Evolutionary conservation across 2,888 invertebrate species (phyloP), one percentile per base, ranked within the genome.

Genomic region (Listrodromus nycthemerus): DNA sequence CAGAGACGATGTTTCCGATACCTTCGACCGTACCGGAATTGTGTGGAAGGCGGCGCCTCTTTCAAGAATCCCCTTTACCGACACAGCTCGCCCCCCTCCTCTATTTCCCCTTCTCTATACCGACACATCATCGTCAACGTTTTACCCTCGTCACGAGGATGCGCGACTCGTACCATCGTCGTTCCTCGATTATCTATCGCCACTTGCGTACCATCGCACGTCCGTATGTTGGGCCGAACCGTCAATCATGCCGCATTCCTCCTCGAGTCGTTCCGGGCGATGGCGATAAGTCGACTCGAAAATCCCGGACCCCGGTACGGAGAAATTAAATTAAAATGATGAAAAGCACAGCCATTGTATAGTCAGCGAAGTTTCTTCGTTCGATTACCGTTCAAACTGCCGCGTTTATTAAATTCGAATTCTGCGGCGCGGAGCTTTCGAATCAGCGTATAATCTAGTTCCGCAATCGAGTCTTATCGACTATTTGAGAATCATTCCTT

Each of bases 21-120:
- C 50, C 33, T 48, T 33, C 19, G 48, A 75, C 24, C 37, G 21
- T 33, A 50, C 63, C 21, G 33, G 65, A 50, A 75, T 75, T 65
- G 65, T 65, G 65, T 52, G 50, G 37, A 65, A 65, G 74, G 65
- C 74, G 74, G 74, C 74, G 74, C 74, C 74, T 63, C 74, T 75
- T 75, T 75, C 50, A 75, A 50, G 50, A 41, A 75, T 75, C 24
- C 63, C 33, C 65, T 48, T 65, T n/a, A 61, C 50, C 48, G 5
- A 74, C 74, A 33, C 33, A 33, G 33, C 33, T 69, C 30, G 52
- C 4, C 52, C 48, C 69, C 19, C 52, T 33, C 8, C 33, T 0
- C 8, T 8, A 6, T 7, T 8, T 4, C 33, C 33, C 33, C 33
- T 33, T 8, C 33, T 8, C 33, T 33, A 8, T 33, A 33, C 33